Percentiles rank a stretch among this genome's conserved stretches.
These are phyloP conservation scores for Acrocephalus scirpaceus DNA, from an alignment of 2,797 vertebrate genomes.

Conservation along the genomic window DNA sequence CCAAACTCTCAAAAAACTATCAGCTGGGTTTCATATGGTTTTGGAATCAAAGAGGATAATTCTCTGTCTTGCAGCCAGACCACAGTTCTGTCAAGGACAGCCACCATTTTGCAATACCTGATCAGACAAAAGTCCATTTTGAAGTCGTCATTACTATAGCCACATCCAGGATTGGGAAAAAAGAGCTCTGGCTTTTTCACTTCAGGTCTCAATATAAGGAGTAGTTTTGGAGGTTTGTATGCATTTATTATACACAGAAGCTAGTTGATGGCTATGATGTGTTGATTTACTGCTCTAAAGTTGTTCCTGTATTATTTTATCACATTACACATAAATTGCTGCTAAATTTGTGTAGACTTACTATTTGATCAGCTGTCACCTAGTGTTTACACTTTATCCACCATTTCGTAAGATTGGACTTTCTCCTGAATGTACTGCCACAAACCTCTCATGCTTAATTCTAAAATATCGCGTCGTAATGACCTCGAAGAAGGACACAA, in stretches of 20 bases:
- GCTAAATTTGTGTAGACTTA: neutral
- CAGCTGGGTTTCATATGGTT: neutral
- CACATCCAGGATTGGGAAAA: neutral
- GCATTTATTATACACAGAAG: neutral
- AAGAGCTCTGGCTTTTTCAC: neutral
- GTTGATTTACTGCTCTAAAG: neutral
- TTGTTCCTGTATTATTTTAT: neutral
- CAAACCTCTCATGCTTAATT: neutral
- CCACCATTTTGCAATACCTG: neutral
- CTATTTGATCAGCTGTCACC: neutral
- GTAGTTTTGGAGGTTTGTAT: neutral
- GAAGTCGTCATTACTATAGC: neutral
- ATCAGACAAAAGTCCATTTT: neutral
- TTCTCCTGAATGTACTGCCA: neutral
- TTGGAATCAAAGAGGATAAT: neutral
- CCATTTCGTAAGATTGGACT: neutral
- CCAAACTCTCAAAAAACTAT: neutral
- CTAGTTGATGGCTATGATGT: neutral
- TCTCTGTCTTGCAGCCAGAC: neutral
- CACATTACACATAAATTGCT: neutral
- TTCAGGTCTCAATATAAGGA: neutral
- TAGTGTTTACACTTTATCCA: neutral
- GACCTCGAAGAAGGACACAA: neutral
- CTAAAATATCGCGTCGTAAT: neutral
- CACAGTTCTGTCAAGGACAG: neutral